Conservation (phyloP, 2,113 vertebrate species). For the Mesoclemmys tuberculata region DNA sequence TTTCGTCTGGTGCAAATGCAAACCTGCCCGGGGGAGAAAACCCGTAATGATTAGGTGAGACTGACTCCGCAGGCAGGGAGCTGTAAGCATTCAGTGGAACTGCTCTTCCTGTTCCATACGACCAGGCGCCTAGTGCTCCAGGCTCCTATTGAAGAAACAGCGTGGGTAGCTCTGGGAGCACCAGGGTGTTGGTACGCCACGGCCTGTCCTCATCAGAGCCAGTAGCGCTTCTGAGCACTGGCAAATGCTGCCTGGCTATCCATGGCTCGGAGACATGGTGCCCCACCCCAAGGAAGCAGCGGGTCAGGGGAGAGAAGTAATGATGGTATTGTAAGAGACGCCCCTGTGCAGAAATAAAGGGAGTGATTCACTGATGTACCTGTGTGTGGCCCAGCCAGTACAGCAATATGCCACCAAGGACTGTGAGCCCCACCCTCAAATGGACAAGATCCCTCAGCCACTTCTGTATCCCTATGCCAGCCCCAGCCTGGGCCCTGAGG, state of each 20-base stretch:
- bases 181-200: fast-evolving
- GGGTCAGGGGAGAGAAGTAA: background rate
- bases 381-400: background rate
- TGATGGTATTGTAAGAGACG: background rate
- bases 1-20: slow-evolving; percentile 66
- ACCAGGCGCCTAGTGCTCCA: background rate
- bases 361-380: background rate
- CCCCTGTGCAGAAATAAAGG: background rate
- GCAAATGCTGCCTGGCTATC: background rate
- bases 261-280: background rate
- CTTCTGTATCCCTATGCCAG: background rate
- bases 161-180: background rate
- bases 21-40: slow-evolving; percentile 57
- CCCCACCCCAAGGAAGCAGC: background rate
- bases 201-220: fast-evolving
- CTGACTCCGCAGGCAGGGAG: background rate
- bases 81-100: background rate
- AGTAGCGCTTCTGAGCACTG: fast-evolving
- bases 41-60: background rate
- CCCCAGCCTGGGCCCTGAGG: background rate
- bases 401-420: background rate
- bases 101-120: background rate
- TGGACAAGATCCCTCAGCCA: background rate
- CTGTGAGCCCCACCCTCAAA: background rate
- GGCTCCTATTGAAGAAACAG: background rate